These are phyloP conservation scores for Sebastes flavidus DNA, from an alignment of 2,797 vertebrate genomes.

Conservation along the genomic window DNA sequence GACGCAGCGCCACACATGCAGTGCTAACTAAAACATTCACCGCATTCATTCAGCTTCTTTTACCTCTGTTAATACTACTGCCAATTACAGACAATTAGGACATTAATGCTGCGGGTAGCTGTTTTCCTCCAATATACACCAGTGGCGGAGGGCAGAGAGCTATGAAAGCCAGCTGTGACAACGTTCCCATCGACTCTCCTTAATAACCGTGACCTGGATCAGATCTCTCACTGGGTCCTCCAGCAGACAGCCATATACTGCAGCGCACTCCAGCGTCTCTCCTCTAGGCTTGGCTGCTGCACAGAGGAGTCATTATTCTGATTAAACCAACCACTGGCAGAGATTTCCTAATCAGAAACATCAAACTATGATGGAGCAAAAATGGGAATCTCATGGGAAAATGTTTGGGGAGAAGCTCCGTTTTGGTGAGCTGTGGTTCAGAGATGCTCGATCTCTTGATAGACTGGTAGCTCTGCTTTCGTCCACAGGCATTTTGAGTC, in stretches of 20 bases:
- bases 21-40: constrained; percentile 25
- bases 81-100: constrained; percentile 62
- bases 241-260: constrained; percentile 25
- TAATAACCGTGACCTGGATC: constrained; percentile 56
- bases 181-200: constrained; percentile 53
- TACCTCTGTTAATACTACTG: constrained; percentile 38
- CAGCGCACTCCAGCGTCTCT: constrained; percentile 18
- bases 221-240: constrained; percentile 45
- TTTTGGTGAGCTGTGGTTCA: constrained; percentile 13
- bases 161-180: constrained; percentile 71
- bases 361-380: constrained; percentile 44
- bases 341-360: constrained; percentile 57
- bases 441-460: not conserved
- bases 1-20: constrained; percentile 28
- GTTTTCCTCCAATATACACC: constrained; percentile 42
- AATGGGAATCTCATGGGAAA: constrained; percentile 34
- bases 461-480: constrained; percentile 7
- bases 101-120: constrained; percentile 44
- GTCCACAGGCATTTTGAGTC: not conserved
- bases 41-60: constrained; percentile 38
- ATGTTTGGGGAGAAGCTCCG: constrained; percentile 2
- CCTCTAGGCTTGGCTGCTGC: constrained; percentile 50
- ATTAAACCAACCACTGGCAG: constrained; percentile 48
- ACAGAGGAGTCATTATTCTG: constrained; percentile 62
- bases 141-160: constrained; percentile 28